phyloP scores from a whole-genome alignment of 1,140 invertebrate genomes.

The Trichogramma pretiosum region DNA sequence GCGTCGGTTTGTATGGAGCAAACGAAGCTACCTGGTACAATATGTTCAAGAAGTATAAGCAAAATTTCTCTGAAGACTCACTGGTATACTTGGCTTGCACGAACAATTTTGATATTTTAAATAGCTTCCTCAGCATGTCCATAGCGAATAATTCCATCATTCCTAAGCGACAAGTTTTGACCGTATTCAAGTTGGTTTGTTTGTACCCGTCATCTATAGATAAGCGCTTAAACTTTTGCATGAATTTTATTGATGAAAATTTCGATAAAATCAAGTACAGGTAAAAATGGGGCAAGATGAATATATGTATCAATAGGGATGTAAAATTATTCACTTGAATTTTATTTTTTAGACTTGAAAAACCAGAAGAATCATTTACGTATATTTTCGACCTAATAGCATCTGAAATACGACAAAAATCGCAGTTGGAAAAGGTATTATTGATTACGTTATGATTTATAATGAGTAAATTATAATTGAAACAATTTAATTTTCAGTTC shows the following conservation, averaged over 20 bases:
- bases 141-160: background rate
- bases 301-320: background rate
- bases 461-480: background rate
- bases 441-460: background rate
- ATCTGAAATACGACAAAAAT: conserved; percentile 14
- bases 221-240: conserved; percentile 11
- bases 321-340: background rate
- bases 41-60: conserved; percentile 14
- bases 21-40: conserved; percentile 15
- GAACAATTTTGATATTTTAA: conserved; percentile 19
- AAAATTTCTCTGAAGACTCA: conserved; percentile 14
- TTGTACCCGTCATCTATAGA: conserved; percentile 9
- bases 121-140: conserved; percentile 16
- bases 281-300: no score
- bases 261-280: conserved; percentile 8
- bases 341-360: conserved; percentile 5
- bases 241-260: conserved; percentile 10
- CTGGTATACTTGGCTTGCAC: conserved; percentile 20
- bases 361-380: conserved; percentile 3
- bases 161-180: conserved; percentile 5
- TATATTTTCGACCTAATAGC: conserved; percentile 12
- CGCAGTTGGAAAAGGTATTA: conserved; percentile 4
- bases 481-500: conserved; percentile 9
- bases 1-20: conserved; percentile 9
- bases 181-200: conserved; percentile 14